A percentile compares a stretch with the other conserved stretches of the same genome.
Evolutionary conservation across 2,888 invertebrate genomes (phyloP).

Genomic region (Drosophila phalerata): DNA sequence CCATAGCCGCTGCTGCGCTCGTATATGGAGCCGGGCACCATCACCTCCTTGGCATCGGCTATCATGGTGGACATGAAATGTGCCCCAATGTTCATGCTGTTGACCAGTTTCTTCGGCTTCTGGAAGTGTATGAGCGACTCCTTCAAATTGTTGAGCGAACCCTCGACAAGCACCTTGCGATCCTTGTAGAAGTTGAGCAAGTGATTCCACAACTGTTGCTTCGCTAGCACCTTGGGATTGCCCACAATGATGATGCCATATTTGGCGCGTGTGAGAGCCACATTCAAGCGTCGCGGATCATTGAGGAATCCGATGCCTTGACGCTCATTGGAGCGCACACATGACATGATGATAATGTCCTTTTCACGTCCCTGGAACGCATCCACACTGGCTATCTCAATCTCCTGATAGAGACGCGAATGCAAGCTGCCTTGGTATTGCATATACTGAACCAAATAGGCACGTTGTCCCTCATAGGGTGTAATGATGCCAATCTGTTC

Average conservation of each 20-base stretch:
- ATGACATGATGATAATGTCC: constrained; percentile 99
- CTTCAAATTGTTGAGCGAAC: constrained; percentile 98
- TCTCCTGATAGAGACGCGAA: constrained; percentile 98
- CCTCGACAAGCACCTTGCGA: constrained; percentile 96
- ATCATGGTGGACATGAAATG: constrained; percentile 99
- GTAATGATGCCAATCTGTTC: constrained; percentile 99
- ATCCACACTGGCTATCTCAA: constrained; percentile 99
- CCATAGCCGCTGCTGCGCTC: constrained; percentile 89
- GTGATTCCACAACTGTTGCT: constrained; percentile 99
- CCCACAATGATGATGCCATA: constrained; percentile 99
- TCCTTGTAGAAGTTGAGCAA: constrained; percentile 98
- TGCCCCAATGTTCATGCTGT: constrained; percentile 97
- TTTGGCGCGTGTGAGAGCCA: constrained; percentile 98
- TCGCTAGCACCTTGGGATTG: constrained; percentile 99
- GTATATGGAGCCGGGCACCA: constrained; percentile 97
- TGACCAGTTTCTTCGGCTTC: constrained; percentile 97
- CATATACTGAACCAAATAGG: constrained; percentile 99
- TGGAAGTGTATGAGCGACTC: constrained; percentile 98
- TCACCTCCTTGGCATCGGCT: constrained; percentile 98
- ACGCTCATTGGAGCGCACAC: constrained; percentile 99
- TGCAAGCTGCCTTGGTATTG: constrained; percentile 99
- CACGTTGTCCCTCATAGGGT: constrained; percentile 99
- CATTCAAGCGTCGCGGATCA: constrained; percentile 98
- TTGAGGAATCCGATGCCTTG: constrained; percentile 99
- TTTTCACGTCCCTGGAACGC: constrained; percentile 99